These are phyloP conservation scores for Pachymerium ferrugineum DNA, from an alignment of 2,888 invertebrate genomes.

Conservation along the genomic window DNA sequence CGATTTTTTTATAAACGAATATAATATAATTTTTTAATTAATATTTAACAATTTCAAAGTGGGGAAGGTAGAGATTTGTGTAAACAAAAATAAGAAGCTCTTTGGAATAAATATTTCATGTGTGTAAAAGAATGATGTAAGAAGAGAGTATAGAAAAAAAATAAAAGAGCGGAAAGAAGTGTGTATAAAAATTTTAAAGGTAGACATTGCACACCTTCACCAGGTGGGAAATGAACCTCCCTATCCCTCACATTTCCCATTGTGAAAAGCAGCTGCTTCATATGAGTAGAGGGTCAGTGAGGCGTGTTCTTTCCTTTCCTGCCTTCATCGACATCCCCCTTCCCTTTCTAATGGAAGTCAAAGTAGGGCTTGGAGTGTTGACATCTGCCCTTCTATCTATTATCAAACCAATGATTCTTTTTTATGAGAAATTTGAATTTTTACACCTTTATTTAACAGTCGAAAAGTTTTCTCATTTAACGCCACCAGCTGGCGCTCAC, in stretches of 20 bases:
- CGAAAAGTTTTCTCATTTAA: no score
- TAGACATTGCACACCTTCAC: neutral
- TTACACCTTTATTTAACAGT: no score
- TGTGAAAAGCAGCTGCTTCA: neutral
- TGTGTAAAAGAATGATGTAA: no score
- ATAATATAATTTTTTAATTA: no score
- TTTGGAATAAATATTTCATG: no score
- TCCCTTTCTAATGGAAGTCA: neutral
- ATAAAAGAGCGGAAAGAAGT: neutral
- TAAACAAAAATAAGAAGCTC: no score
- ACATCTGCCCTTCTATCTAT: neutral
- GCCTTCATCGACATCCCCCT: neutral
- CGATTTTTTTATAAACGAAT: no score
- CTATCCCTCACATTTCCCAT: neutral
- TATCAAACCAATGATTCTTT: neutral
- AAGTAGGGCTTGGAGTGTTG: neutral
- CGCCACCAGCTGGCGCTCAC: no score
- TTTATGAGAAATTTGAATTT: no score
- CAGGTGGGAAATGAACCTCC: neutral
- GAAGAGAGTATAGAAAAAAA: no score
- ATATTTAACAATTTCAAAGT: no score
- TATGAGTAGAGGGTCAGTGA: neutral
- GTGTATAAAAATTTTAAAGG: constrained; percentile 15
- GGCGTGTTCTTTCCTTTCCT: neutral
- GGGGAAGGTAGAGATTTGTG: no score